Conservation (phyloP, 2,797 vertebrate genomes). For the Etheostoma nigrum region DNA sequence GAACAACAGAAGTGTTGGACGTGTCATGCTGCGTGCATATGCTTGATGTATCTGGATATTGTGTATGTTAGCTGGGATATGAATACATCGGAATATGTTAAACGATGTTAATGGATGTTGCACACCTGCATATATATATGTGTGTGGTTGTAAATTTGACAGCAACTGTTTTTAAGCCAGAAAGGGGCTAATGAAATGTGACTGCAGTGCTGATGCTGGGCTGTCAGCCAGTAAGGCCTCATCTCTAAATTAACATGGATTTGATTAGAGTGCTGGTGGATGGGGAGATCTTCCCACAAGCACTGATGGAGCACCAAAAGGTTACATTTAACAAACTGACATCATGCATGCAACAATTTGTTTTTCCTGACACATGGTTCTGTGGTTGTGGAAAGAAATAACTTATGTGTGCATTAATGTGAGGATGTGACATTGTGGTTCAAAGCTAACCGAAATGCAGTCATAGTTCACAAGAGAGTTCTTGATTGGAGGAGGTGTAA, state of each 20-base stretch:
- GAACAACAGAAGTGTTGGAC: constrained; percentile 27
- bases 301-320: constrained; percentile 21
- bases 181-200: constrained; percentile 39
- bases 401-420: background rate
- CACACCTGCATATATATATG: background rate
- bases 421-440: background rate
- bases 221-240: constrained; percentile 48
- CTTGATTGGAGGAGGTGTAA: background rate
- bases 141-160: constrained; percentile 23
- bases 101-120: background rate
- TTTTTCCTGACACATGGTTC: constrained; percentile 6
- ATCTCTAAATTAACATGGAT: constrained; percentile 45
- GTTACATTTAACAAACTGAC: constrained; percentile 36
- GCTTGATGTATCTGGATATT: background rate
- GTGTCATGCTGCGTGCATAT: background rate
- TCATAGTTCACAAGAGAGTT: too few species aligned
- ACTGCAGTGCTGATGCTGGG: constrained; percentile 35
- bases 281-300: background rate
- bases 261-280: background rate
- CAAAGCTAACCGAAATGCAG: too few species aligned
- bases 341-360: constrained; percentile 8
- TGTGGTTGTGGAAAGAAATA: background rate
- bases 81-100: constrained; percentile 14
- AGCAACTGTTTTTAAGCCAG: constrained; percentile 32
- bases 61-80: constrained; percentile 13